Evolutionary conservation across 2,113 vertebrate genomes (phyloP).

Genomic region (Columba janthina): DNA sequence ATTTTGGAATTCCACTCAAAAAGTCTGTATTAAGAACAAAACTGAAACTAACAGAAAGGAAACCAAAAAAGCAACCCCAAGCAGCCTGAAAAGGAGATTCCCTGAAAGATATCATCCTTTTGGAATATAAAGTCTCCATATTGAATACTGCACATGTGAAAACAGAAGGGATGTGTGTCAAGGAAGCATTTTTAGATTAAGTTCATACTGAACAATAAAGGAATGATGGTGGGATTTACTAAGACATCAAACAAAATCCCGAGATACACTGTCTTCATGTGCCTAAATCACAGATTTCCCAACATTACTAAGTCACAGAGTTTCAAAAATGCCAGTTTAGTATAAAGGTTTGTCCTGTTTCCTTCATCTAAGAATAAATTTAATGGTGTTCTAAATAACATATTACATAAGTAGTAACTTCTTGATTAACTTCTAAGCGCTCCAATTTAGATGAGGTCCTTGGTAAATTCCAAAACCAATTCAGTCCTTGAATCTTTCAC

Average conservation of each 20-base stretch:
- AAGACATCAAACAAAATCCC: not conserved
- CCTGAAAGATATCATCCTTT: not conserved
- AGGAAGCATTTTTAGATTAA: not conserved
- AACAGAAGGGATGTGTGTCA: not conserved
- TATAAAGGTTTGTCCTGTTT: conserved; percentile 1
- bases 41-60: not conserved
- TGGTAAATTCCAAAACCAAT: not conserved
- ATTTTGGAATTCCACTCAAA: not conserved
- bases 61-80: not conserved
- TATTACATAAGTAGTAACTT: conserved; percentile 14
- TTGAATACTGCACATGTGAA: not conserved
- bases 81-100: not conserved
- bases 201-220: not conserved
- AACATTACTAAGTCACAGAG: not conserved
- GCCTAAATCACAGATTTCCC: not conserved
- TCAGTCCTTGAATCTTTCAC: not conserved
- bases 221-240: not conserved
- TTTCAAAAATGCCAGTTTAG: not conserved
- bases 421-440: conserved; percentile 31
- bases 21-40: not conserved
- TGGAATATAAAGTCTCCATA: not conserved
- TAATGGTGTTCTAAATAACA: conserved; percentile 40
- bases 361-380: conserved; percentile 28
- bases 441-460: conserved; percentile 17
- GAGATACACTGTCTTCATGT: not conserved